phyloP scores from a whole-genome alignment of 2,797 vertebrate species.

The Danio choprae region DNA sequence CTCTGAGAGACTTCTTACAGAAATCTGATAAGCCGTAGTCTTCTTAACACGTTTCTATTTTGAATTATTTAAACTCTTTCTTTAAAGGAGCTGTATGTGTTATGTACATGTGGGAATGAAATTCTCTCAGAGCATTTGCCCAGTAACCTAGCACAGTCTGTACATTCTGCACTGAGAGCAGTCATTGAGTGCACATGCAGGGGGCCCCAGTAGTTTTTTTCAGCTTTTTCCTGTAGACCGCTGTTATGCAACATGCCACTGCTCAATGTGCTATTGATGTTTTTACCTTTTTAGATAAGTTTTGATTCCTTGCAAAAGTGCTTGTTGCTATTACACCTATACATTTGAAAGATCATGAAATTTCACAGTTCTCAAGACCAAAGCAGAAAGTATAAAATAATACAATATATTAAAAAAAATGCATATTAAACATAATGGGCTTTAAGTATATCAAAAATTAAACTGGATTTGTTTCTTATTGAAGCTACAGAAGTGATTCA shows the following conservation, averaged over 20 bases:
- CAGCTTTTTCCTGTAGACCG: slow-evolving; percentile 26
- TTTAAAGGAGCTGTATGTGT: neutral
- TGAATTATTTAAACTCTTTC: neutral
- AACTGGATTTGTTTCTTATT: no score
- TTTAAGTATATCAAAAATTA: no score
- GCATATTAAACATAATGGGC: no score
- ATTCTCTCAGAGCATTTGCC: neutral
- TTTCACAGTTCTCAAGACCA: no score
- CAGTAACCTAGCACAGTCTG: neutral
- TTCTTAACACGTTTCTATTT: neutral
- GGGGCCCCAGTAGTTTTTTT: slow-evolving; percentile 3
- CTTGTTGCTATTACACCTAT: no score
- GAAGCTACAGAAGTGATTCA: no score
- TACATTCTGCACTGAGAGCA: neutral
- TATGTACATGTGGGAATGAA: neutral
- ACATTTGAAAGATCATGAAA: no score
- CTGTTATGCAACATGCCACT: slow-evolving; percentile 8
- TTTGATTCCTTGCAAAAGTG: no score
- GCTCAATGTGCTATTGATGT: neutral
- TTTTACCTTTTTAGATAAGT: neutral
- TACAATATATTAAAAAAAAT: no score
- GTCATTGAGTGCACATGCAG: neutral
- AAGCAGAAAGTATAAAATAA: no score
- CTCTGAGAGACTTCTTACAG: neutral
- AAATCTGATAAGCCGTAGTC: neutral